Evolutionary conservation across 1,140 invertebrate species (phyloP), one percentile per base, ranked within the genome.

Genomic region (Drosophila bipectinata): DNA sequence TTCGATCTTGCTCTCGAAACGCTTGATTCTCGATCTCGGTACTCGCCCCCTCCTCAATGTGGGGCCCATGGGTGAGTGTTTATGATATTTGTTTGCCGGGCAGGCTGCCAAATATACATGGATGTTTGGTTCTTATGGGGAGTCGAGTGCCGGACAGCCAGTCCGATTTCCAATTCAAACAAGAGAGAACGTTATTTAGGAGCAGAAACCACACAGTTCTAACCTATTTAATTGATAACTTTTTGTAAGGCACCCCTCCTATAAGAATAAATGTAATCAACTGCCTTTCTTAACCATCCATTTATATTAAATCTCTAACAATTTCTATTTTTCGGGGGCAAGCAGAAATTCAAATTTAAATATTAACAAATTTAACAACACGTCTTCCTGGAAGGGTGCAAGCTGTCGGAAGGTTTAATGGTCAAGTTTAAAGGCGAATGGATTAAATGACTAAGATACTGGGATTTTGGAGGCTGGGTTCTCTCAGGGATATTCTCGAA

Each of bases 11-110:
- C 71, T 87, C 63, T 68, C 64, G 47, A 72, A 48, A 59, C 69
- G 60, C 61, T 63, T 58, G 41, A 68, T 55, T 67, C 51, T 56
- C 63, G 51, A 64, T 52, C 45, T 61, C 45, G 10, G 59, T 54
- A 34, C 48, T 47, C 62, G 67, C 61, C 32, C 15, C 15, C 49
- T 44, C n/a, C 14, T 32, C 10, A 4, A 26, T 3, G 12, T n/a
- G 39, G 39, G 14, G 39, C 34, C 34, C 41, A 44, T 44, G 44
- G 41, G 6, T 9, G 54, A 49, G 53, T 66, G 63, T 68, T 75
- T 77, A 63, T 74, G 57, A 71, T 75, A 28, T 57, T 75, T 80
- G 39, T 82, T 69, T 63, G 54, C 41, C 69, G 56, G 81, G 82
- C 84, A 79, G 30, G 0, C 48, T 76, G 82, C 82, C 82, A 88